Evolutionary conservation across 2,888 invertebrate genomes (phyloP).

Genomic region (Gymnoscelis rufifasciata): DNA sequence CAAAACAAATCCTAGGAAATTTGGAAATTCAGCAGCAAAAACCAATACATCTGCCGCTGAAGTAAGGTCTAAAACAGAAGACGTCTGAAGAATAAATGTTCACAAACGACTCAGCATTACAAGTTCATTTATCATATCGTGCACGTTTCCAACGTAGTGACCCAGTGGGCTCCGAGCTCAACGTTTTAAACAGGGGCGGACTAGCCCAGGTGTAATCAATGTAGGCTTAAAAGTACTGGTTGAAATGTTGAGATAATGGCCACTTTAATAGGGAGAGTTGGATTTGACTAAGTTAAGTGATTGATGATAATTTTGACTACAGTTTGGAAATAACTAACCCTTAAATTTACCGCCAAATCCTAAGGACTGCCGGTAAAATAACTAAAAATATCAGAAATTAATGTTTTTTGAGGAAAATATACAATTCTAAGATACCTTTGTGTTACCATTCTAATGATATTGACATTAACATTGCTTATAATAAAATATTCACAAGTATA

Average conservation of each 20-base stretch:
- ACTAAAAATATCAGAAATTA: no score
- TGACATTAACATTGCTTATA: no score
- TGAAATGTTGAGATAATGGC: constrained; percentile 15
- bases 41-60: not conserved
- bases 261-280: constrained; percentile 7
- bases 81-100: not conserved
- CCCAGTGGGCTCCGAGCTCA: constrained; percentile 3
- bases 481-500: no score
- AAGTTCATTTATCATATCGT: not conserved
- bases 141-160: not conserved
- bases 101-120: not conserved
- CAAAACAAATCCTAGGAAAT: no score
- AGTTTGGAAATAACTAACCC: no score
- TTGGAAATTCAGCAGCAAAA: not conserved
- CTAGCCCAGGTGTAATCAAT: constrained; percentile 27
- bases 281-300: not conserved
- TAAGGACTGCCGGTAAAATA: no score
- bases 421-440: no score
- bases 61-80: not conserved
- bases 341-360: no score
- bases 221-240: constrained; percentile 21
- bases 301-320: not conserved
- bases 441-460: no score
- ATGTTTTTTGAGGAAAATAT: no score
- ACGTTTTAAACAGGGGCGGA: constrained; percentile 22